Percentiles rank a stretch among this genome's conserved stretches.
These are phyloP conservation scores for Alfaro cultratus DNA, from an alignment of 2,797 vertebrate species.

Conservation along the genomic window DNA sequence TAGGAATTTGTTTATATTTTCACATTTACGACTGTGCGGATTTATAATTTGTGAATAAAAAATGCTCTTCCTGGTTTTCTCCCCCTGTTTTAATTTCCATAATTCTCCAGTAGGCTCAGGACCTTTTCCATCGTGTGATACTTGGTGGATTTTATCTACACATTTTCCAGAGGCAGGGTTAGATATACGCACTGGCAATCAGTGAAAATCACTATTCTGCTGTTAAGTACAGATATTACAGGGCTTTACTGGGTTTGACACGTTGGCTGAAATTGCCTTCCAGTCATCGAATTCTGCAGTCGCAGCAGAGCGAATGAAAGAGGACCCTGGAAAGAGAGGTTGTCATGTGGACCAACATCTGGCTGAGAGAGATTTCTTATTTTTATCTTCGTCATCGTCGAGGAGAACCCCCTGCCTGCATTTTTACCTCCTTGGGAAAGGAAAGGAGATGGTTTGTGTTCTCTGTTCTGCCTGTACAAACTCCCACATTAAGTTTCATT, in stretches of 20 bases:
- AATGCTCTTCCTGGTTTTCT: not conserved
- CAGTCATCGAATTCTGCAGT: slow-evolving; percentile 30
- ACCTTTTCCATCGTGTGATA: not conserved
- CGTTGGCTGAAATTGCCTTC: slow-evolving; percentile 17
- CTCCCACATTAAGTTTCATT: slow-evolving; percentile 52
- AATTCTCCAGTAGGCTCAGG: not conserved
- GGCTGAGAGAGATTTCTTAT: slow-evolving; percentile 39
- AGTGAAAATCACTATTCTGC: slow-evolving; percentile 8
- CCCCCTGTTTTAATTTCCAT: not conserved
- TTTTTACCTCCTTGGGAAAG: slow-evolving; percentile 20
- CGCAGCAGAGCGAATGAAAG: slow-evolving; percentile 44
- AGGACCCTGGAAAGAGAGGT: slow-evolving; percentile 24
- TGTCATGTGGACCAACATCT: slow-evolving; percentile 36
- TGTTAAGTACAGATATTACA: slow-evolving; percentile 24
- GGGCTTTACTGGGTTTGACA: slow-evolving; percentile 20
- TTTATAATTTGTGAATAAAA: not conserved
- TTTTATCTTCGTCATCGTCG: slow-evolving; percentile 61
- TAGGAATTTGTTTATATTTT: not conserved
- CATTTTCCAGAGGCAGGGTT: not conserved
- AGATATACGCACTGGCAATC: not conserved
- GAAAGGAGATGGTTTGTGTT: slow-evolving; percentile 16
- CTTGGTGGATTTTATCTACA: not conserved
- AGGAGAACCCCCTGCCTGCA: slow-evolving; percentile 14
- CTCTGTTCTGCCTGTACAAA: slow-evolving; percentile 17
- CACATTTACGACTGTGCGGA: not conserved